phyloP scores from a whole-genome alignment of 2,888 invertebrate species.

The Pristionchus fissidentatus region DNA sequence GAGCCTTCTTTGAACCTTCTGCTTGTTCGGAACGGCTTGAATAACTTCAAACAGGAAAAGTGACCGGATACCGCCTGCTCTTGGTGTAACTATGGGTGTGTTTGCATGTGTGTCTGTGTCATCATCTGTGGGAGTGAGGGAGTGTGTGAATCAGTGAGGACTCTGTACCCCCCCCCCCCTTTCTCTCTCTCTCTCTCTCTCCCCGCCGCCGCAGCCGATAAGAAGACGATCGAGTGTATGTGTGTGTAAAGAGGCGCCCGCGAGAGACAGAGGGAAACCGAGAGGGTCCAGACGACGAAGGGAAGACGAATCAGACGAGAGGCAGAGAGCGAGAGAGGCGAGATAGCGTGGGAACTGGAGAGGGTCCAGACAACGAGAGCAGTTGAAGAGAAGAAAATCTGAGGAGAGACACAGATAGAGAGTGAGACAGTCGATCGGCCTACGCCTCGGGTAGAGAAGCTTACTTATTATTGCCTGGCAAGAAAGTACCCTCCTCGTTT shows the following conservation, averaged over 20 bases:
- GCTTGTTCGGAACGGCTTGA: too few relatives aligned
- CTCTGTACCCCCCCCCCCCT: background rate
- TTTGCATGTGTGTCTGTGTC: too few relatives aligned
- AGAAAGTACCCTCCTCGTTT: too few relatives aligned
- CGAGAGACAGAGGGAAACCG: constrained; percentile 20
- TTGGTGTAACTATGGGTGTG: too few relatives aligned
- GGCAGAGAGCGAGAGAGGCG: background rate
- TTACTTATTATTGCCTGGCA: too few relatives aligned
- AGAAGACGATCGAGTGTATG: background rate
- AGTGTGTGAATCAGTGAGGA: too few relatives aligned
- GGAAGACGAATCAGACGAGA: too few relatives aligned
- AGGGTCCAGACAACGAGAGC: background rate
- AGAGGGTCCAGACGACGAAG: background rate
- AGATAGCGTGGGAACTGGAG: background rate
- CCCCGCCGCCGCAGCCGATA: background rate
- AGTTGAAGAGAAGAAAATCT: background rate
- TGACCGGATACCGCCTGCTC: too few relatives aligned
- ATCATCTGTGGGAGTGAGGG: too few relatives aligned
- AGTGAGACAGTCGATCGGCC: constrained; percentile 4
- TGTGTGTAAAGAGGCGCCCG: constrained; percentile 32
- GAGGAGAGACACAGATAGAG: constrained; percentile 1
- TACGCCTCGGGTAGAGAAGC: background rate
- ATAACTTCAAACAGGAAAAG: background rate
- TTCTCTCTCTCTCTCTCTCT: background rate
- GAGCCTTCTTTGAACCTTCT: too few relatives aligned